Conservation (phyloP, 2,113 vertebrate species). For the Dicentrarchus labrax region DNA sequence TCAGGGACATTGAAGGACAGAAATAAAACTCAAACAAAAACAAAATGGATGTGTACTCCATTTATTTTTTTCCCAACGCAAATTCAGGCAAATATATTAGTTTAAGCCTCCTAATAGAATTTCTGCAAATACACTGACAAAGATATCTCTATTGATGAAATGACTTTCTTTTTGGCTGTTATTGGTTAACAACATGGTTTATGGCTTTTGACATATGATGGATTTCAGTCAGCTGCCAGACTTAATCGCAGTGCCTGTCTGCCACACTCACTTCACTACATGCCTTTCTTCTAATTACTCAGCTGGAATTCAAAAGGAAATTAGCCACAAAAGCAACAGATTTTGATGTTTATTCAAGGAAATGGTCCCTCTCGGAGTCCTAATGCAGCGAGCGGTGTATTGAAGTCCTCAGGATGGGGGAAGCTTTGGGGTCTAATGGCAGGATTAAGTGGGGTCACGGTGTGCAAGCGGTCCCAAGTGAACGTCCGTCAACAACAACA, state of each 20-base stretch:
- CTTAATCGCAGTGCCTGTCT: conserved; percentile 30
- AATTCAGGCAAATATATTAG: conserved; percentile 1
- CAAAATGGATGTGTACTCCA: background rate
- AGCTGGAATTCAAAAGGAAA: conserved; percentile 69
- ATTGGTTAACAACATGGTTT: conserved; percentile 24
- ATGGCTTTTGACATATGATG: conserved; percentile 46
- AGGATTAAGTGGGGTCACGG: conserved; percentile 74
- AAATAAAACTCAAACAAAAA: background rate
- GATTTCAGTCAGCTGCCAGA: conserved; percentile 52
- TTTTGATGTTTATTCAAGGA: conserved; percentile 75
- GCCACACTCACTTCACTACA: conserved; percentile 46
- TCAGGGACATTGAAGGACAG: background rate
- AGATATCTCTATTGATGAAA: conserved; percentile 25
- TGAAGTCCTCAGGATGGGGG: conserved; percentile 65
- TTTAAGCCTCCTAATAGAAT: background rate
- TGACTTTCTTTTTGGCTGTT: conserved; percentile 22
- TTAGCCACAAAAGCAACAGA: conserved; percentile 65
- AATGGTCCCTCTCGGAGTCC: conserved; percentile 63
- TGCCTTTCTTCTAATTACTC: conserved; percentile 60
- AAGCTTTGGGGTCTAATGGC: conserved; percentile 62
- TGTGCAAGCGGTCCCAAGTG: conserved; percentile 63
- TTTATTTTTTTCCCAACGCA: background rate
- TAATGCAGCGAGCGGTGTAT: conserved; percentile 41
- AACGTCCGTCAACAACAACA: conserved; percentile 65
- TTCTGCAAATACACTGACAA: background rate